Percentiles rank a stretch among this genome's conserved stretches.
These are phyloP conservation scores for Ophioninae sp. DNA, from an alignment of 2,888 invertebrate genomes.

Conservation along the genomic window DNA sequence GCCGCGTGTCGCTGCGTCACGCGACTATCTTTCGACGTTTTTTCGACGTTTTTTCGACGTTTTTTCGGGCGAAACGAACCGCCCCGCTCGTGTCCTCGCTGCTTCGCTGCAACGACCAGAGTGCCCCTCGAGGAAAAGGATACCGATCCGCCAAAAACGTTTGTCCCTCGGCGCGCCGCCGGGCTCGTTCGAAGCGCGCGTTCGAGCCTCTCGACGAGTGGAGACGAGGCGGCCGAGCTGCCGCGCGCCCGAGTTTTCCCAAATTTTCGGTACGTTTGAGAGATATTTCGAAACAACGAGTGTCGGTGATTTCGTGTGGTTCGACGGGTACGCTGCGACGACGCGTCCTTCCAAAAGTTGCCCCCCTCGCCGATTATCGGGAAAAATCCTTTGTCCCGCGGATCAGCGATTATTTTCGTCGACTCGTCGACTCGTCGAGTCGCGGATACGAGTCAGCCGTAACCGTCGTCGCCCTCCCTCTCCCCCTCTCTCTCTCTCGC, in stretches of 20 bases:
- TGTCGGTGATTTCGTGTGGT: slow-evolving; percentile 40
- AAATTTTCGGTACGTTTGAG: not conserved
- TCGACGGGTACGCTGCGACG: no score
- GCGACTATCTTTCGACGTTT: no score
- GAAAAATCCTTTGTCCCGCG: no score
- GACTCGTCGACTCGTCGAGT: no score
- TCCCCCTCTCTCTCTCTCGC: no score
- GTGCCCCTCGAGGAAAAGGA: not conserved
- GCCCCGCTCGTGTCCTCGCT: no score
- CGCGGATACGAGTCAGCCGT: no score
- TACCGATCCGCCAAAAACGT: not conserved
- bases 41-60: not conserved
- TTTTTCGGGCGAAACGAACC: not conserved
- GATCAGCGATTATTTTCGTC: no score
- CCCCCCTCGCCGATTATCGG: not conserved
- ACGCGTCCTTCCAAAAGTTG: not conserved
- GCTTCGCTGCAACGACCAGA: no score
- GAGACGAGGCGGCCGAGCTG: not conserved
- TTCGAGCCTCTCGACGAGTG: not conserved
- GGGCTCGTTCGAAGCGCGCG: no score
- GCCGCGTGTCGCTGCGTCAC: no score
- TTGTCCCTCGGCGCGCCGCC: not conserved
- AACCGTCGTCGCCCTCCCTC: no score
- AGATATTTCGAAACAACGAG: slow-evolving; percentile 11
- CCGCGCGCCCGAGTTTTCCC: not conserved